These are phyloP conservation scores for Gymnarchus niloticus DNA, from an alignment of 2,113 vertebrate genomes.

Conservation along the genomic window DNA sequence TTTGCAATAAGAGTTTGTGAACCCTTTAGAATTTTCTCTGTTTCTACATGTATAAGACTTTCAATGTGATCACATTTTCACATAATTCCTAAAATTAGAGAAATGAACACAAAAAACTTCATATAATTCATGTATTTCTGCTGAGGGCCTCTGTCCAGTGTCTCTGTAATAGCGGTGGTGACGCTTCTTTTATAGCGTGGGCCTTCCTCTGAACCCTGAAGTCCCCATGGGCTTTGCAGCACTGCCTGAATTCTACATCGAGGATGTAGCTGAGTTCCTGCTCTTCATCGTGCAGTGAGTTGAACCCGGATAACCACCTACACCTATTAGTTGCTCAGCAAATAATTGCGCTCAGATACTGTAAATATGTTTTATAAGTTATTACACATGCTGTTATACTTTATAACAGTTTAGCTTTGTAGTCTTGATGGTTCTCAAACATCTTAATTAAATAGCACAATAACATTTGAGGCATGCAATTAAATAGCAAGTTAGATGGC, in stretches of 20 bases:
- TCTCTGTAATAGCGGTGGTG: neutral
- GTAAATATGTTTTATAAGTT: neutral
- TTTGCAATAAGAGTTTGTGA: too few species aligned
- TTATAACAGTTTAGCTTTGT: neutral
- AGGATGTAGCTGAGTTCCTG: conserved; percentile 98
- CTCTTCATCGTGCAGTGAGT: conserved; percentile 99
- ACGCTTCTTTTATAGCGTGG: conserved; percentile 61
- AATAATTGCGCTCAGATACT: neutral
- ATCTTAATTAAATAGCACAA: too few species aligned
- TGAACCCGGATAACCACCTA: neutral
- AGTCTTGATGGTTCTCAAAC: too few species aligned
- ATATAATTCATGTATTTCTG: too few species aligned
- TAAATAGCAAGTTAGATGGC: too few species aligned
- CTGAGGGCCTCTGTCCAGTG: neutral
- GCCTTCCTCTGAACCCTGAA: conserved; percentile 85
- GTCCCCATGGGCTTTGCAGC: conserved; percentile 95
- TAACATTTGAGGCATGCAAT: too few species aligned
- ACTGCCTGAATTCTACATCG: conserved; percentile 95
- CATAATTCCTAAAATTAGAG: too few species aligned
- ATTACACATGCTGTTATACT: neutral
- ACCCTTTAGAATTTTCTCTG: too few species aligned
- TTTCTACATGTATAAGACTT: too few species aligned
- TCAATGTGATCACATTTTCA: too few species aligned
- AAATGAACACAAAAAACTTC: too few species aligned
- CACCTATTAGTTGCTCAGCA: neutral